Evolutionary conservation across 2,113 vertebrate species (phyloP).

Genomic region (Sinocyclocheilus maitianheensis): DNA sequence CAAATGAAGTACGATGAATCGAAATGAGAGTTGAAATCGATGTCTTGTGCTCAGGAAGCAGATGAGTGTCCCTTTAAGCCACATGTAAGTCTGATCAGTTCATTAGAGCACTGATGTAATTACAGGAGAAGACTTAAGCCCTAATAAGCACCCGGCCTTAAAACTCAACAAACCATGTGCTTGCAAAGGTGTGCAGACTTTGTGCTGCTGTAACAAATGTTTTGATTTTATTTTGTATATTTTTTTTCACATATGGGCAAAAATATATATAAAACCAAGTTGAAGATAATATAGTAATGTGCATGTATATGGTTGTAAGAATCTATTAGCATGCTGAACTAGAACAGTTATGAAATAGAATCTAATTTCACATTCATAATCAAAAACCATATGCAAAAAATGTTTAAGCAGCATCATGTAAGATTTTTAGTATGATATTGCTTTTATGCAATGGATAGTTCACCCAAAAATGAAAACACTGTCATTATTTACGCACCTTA

Average conservation of each 20-base stretch:
- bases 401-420: not conserved
- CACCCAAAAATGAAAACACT: not conserved
- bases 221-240: not conserved
- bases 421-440: not conserved
- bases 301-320: constrained; percentile 40
- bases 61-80: constrained; percentile 50
- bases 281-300: constrained; percentile 4
- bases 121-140: constrained; percentile 46
- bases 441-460: not conserved
- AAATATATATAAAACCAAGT: not conserved
- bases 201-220: not conserved
- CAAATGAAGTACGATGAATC: not conserved
- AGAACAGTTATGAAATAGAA: not conserved
- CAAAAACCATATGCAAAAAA: not conserved
- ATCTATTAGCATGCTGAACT: constrained; percentile 41
- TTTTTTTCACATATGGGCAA: not conserved
- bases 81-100: constrained; percentile 47
- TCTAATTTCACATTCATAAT: not conserved
- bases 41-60: constrained; percentile 32
- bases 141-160: constrained; percentile 15
- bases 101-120: constrained; percentile 49
- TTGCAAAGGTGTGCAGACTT: constrained; percentile 10
- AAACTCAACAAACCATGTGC: constrained; percentile 32
- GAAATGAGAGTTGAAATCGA: not conserved
- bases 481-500: not conserved